phyloP scores from a whole-genome alignment of 2,888 invertebrate species.

The Escarpia spicata region DNA sequence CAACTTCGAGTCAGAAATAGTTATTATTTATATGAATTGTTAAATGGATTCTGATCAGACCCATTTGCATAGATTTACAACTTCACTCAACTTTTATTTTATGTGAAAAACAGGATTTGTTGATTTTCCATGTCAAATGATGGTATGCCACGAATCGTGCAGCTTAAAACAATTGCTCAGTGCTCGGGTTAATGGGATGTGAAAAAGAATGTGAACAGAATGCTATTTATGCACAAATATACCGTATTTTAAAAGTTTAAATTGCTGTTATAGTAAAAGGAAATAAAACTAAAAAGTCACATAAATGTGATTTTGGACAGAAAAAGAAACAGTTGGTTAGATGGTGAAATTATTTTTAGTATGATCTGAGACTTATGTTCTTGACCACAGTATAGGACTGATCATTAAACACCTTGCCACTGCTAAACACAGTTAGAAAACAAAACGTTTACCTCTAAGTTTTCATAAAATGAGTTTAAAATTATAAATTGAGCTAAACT shows the following conservation, averaged over 20 bases:
- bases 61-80: background rate
- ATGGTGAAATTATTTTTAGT: too few relatives aligned
- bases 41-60: background rate
- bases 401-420: too few relatives aligned
- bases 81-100: background rate
- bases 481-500: too few relatives aligned
- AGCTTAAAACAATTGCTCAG: background rate
- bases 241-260: background rate
- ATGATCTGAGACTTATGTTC: too few relatives aligned
- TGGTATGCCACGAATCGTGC: background rate
- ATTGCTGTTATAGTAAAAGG: background rate
- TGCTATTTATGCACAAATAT: background rate
- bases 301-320: too few relatives aligned
- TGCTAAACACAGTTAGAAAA: too few relatives aligned
- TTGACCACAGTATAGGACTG: too few relatives aligned
- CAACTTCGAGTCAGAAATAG: background rate
- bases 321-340: too few relatives aligned
- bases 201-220: background rate
- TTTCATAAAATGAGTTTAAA: too few relatives aligned
- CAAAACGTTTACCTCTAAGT: too few relatives aligned
- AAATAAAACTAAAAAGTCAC: too few relatives aligned
- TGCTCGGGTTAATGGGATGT: background rate
- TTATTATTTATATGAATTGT: background rate
- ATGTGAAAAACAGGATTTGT: background rate
- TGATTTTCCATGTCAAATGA: background rate